Base-by-base conservation (phyloP, 2,888 invertebrate genomes). In the Abscondita cerata region DNA sequence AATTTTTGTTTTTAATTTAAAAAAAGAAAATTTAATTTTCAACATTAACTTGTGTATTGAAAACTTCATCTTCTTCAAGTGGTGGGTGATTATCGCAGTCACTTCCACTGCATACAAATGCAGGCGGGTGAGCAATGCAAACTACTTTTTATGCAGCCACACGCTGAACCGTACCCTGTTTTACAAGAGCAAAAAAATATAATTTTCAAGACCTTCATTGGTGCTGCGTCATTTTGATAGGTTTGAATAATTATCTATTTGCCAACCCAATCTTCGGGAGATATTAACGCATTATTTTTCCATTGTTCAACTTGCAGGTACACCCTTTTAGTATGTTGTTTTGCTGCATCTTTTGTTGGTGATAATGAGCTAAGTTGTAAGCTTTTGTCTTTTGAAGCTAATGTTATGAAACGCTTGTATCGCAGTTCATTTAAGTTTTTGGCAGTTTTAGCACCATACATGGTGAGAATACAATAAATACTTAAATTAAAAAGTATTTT, bases 381-480 rank as follows among this genome's bases (percentile, higher is more conserved):
- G n/a, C n/a, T n/a, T n/a, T n/a, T n/a, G n/a, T n/a, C n/a, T n/a
- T n/a, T n/a, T n/a, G n/a, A n/a, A n/a, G 20, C 47, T 64, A 64
- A 60, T 56, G 60, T 46, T 60, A 64, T 64, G 47, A 64, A 64
- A 61, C 47, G 47, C 12, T 47, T 47, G 8, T 47, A 47, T 4
- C 47, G 31, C 31, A 64, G 52, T 61, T 64, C n/a, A n/a, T n/a
- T n/a, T n/a, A n/a, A 36, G 12, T 36, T 2, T 9, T 5, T 2
- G 2, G 36, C 36, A 64, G 53, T 62, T 64, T 62, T 64, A 25
- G 62, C 62, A 59, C 59, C 64, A 58, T 65, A 52, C 52, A 52
- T 13, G 11, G 40, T 65, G 61, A 19, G 62, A 57, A 59, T 31
- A 31, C 31, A 31, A 31, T 9, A 6, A 31, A 31, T 31, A 31